Evolutionary conservation across 2,797 vertebrate genomes (phyloP).

Genomic region (Malurus leucopterus): DNA sequence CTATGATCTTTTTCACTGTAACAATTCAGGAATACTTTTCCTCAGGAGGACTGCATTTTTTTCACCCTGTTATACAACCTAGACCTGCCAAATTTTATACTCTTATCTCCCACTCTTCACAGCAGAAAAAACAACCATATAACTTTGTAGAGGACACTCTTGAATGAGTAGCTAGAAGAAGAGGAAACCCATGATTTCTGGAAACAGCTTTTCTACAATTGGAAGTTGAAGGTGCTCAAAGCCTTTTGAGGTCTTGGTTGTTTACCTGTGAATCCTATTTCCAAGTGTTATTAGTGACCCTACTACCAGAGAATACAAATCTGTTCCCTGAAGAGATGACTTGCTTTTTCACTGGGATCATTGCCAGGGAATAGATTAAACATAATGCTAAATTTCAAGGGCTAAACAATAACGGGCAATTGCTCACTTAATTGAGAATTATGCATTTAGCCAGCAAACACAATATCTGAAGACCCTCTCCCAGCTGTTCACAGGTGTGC

Average conservation of each 20-base stretch:
- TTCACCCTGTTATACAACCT: neutral
- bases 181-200: neutral
- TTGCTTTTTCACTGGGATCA: constrained; percentile 23
- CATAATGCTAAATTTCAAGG: neutral
- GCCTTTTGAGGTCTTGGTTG: neutral
- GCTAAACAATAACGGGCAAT: constrained; percentile 36
- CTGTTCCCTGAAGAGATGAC: neutral
- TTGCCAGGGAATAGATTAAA: constrained; percentile 45
- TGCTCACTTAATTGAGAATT: constrained; percentile 60
- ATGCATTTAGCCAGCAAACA: constrained; percentile 27
- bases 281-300: neutral
- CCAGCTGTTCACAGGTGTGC: constrained; percentile 1
- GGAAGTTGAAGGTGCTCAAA: neutral
- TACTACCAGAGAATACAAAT: constrained; percentile 3
- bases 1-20: neutral
- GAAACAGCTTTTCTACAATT: neutral
- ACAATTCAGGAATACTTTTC: neutral
- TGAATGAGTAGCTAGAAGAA: neutral
- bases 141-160: neutral
- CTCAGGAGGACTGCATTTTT: neutral
- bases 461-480: neutral
- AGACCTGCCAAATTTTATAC: neutral
- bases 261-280: neutral
- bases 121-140: neutral
- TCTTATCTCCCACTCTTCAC: neutral